These are phyloP conservation scores for Opisthograptis luteolata DNA, from an alignment of 2,888 invertebrate species.

Conservation along the genomic window DNA sequence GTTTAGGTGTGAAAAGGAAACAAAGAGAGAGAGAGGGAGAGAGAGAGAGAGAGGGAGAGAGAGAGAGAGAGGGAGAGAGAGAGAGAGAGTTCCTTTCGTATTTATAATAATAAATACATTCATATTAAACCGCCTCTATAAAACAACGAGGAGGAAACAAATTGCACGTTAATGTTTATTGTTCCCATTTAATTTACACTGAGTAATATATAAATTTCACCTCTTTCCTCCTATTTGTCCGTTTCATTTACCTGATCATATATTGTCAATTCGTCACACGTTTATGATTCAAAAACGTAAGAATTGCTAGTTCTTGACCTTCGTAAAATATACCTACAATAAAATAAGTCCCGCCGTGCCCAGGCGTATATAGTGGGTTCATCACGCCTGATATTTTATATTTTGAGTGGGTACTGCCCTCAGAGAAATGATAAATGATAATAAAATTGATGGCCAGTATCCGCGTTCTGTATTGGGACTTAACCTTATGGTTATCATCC, in stretches of 20 bases:
- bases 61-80: too few relatives aligned
- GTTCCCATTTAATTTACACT: neutral
- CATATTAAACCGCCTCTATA: too few relatives aligned
- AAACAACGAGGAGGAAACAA: neutral
- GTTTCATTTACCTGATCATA: neutral
- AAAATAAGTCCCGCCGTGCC: slow-evolving; percentile 11
- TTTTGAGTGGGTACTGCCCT: slow-evolving; percentile 21
- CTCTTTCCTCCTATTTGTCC: slow-evolving; percentile 11
- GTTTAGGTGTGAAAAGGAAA: too few relatives aligned
- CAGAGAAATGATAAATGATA: slow-evolving; percentile 21
- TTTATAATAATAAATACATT: too few relatives aligned
- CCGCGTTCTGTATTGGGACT: slow-evolving; percentile 33
- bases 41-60: too few relatives aligned
- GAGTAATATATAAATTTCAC: slow-evolving; percentile 13
- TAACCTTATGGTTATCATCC: slow-evolving; percentile 29
- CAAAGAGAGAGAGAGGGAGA: too few relatives aligned
- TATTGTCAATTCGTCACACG: too few relatives aligned
- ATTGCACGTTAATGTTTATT: neutral
- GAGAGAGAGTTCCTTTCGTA: too few relatives aligned
- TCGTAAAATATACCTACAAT: slow-evolving; percentile 5
- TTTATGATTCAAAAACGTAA: too few relatives aligned
- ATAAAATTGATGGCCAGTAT: slow-evolving; percentile 25
- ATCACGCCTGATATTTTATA: slow-evolving; percentile 5
- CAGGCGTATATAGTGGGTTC: slow-evolving; percentile 13
- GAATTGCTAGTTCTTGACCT: slow-evolving; percentile 13